phyloP scores from a whole-genome alignment of 2,888 invertebrate species.

The Nowickia ferox region DNA sequence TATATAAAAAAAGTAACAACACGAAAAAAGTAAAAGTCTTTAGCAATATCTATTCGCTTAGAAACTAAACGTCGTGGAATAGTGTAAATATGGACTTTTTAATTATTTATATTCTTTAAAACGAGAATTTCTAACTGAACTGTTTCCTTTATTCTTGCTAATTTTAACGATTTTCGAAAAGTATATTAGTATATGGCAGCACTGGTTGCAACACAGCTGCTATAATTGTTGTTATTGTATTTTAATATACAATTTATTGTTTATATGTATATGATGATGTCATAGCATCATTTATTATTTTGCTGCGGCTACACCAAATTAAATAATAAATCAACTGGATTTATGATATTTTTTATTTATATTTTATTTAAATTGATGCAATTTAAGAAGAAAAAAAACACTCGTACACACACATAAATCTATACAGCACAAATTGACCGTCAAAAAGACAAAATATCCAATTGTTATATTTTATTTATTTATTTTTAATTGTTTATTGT shows the following conservation, averaged over 20 bases:
- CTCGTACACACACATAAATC: too few relatives aligned
- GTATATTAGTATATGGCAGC: not conserved
- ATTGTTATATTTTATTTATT: conserved; percentile 47
- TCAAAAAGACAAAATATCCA: conserved; percentile 34
- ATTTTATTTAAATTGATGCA: conserved; percentile 59
- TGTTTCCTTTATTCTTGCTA: too few relatives aligned
- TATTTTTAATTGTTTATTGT: conserved; percentile 31
- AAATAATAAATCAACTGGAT: conserved; percentile 53
- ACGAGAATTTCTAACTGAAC: too few relatives aligned
- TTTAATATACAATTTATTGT: conserved; percentile 13
- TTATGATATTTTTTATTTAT: conserved; percentile 54
- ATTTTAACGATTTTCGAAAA: too few relatives aligned
- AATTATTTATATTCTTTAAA: too few relatives aligned
- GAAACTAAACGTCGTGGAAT: too few relatives aligned
- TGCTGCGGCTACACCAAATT: conserved; percentile 27
- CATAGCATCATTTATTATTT: conserved; percentile 55
- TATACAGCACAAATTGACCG: not conserved
- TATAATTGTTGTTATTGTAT: conserved; percentile 8
- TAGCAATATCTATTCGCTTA: too few relatives aligned
- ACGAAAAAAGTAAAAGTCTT: too few relatives aligned
- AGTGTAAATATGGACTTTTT: too few relatives aligned
- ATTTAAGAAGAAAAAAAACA: conserved; percentile 45
- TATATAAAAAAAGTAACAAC: too few relatives aligned
- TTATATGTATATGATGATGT: conserved; percentile 54
- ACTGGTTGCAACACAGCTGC: not conserved